These are phyloP conservation scores for Incurvaria masculella DNA, from an alignment of 2,888 invertebrate species.

Conservation along the genomic window DNA sequence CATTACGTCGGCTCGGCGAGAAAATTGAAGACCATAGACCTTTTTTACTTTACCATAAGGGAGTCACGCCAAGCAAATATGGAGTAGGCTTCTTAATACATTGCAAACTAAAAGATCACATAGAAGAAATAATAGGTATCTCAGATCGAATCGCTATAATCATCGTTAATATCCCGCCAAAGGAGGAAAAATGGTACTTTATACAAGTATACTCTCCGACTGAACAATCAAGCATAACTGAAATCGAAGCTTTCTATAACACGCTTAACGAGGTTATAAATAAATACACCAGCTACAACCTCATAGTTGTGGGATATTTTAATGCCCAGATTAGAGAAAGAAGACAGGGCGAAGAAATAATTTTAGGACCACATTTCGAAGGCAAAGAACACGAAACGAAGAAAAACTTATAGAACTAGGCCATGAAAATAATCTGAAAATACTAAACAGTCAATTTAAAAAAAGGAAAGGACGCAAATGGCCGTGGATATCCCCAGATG, in stretches of 20 bases:
- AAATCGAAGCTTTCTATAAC: conserved; percentile 17
- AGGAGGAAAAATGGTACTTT: conserved; percentile 18
- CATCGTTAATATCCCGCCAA: conserved; percentile 17
- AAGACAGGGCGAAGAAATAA: conserved; percentile 13
- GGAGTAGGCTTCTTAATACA: conserved; percentile 19
- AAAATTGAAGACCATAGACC: no score
- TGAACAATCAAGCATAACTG: conserved; percentile 13
- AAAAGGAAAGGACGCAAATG: conserved; percentile 14
- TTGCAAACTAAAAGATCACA: conserved; percentile 12
- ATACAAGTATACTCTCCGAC: conserved; percentile 19
- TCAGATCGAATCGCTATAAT: conserved; percentile 18
- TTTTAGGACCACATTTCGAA: conserved; percentile 13
- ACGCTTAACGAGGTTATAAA: conserved; percentile 16
- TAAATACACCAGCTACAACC: conserved; percentile 15
- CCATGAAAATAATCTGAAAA: conserved; percentile 12
- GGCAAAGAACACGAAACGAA: conserved; percentile 17
- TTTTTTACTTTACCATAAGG: conserved; percentile 17
- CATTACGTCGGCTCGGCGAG: no score
- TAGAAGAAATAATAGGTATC: conserved; percentile 17
- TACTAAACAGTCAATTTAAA: no score
- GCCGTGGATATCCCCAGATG: conserved; percentile 17
- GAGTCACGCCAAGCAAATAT: conserved; percentile 14
- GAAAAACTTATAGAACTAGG: conserved; percentile 11
- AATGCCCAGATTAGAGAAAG: conserved; percentile 16
- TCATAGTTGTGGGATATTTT: conserved; percentile 16